Percentiles rank a stretch among this genome's conserved stretches.
These are phyloP conservation scores for Tinamus major DNA, from an alignment of 2,797 vertebrate genomes.

Conservation along the genomic window DNA sequence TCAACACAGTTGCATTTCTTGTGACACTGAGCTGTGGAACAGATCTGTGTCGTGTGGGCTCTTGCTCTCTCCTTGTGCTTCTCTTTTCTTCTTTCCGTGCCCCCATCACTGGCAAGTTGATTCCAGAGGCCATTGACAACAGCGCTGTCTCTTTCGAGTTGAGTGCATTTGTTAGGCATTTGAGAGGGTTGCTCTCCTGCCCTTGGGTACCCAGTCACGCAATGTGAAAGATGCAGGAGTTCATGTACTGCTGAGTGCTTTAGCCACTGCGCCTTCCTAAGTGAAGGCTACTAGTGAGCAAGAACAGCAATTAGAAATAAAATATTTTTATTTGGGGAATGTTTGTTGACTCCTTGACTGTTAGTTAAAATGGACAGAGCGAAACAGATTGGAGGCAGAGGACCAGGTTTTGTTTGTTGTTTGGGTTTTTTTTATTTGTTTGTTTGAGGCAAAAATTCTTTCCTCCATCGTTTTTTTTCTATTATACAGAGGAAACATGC, in stretches of 20 bases:
- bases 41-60: neutral
- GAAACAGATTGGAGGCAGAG: neutral
- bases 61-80: neutral
- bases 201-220: constrained; percentile 37
- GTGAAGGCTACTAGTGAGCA: neutral
- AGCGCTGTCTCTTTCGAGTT: constrained; percentile 27
- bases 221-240: neutral
- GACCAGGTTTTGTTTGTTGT: neutral
- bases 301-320: constrained; percentile 63
- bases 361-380: neutral
- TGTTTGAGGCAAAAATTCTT: neutral
- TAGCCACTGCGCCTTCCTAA: constrained; percentile 15
- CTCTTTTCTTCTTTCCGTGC: neutral
- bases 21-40: neutral
- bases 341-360: neutral
- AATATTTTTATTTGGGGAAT: constrained; percentile 33
- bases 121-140: constrained; percentile 40
- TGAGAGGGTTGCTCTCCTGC: constrained; percentile 47
- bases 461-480: neutral
- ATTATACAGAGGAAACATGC: neutral
- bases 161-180: constrained; percentile 55
- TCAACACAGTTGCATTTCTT: constrained; percentile 24
- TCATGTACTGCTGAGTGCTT: constrained; percentile 48
- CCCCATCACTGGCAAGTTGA: neutral
- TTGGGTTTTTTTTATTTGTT: neutral